Conservation (phyloP, 2,113 vertebrate genomes). For the Lethenteron camtschaticum region DNA sequence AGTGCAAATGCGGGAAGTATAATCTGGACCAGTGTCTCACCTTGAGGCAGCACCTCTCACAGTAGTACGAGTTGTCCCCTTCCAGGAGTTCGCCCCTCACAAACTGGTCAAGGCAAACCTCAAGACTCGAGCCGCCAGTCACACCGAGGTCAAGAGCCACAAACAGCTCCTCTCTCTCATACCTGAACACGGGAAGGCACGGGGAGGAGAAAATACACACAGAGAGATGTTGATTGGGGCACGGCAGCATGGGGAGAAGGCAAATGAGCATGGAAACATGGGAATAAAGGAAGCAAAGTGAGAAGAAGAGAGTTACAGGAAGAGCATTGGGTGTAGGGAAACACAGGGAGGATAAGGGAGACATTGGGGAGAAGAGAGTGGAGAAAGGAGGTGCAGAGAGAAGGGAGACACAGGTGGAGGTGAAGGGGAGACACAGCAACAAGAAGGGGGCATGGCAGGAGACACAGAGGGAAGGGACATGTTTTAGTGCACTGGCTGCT, state of each 20-base stretch:
- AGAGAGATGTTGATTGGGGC: background rate
- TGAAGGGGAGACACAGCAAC: background rate
- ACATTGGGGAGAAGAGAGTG: background rate
- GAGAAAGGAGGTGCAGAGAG: background rate
- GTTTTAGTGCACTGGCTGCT: too few species aligned
- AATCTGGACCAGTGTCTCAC: too few species aligned
- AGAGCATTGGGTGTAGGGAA: background rate
- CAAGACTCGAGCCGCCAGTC: conserved; percentile 86
- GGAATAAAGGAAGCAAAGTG: background rate
- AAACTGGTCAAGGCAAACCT: conserved; percentile 95
- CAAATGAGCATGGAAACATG: background rate
- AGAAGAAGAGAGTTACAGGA: background rate
- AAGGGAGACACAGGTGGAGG: background rate
- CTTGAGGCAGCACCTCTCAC: conserved; percentile 98
- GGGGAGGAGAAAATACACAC: background rate
- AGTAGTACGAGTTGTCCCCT: conserved; percentile 95
- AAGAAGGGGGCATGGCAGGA: background rate
- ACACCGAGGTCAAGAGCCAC: conserved; percentile 94
- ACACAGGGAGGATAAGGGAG: background rate
- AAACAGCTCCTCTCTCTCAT: conserved; percentile 90
- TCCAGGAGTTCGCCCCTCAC: conserved; percentile 95
- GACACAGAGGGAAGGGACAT: background rate
- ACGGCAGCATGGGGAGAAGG: background rate
- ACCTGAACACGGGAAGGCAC: conserved; percentile 25
- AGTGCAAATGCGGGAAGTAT: too few species aligned